Conservation (phyloP, 2,113 vertebrate genomes). For the Glareola pratincola region DNA sequence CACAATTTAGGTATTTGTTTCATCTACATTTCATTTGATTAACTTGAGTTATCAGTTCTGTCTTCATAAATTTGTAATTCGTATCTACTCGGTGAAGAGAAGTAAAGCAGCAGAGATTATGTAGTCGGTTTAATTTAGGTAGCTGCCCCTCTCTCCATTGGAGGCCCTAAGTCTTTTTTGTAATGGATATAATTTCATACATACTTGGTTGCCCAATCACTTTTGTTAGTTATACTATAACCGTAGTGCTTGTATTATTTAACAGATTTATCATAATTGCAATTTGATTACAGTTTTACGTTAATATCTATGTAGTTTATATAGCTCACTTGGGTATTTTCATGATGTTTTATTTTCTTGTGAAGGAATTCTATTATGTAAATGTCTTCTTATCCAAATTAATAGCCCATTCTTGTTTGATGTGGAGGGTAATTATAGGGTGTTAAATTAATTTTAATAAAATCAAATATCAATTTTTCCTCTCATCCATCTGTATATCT, state of each 20-base stretch:
- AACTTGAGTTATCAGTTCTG: background rate
- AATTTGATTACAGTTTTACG: slow-evolving; percentile 47
- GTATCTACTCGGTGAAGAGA: background rate
- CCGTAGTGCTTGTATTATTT: background rate
- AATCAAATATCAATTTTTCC: slow-evolving; percentile 16
- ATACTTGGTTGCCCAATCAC: background rate
- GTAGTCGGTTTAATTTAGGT: background rate
- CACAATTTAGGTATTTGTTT: background rate
- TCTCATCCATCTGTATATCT: background rate
- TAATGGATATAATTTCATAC: background rate
- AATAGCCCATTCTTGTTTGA: slow-evolving; percentile 48
- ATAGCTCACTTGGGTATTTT: slow-evolving; percentile 26
- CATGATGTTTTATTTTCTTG: slow-evolving; percentile 30
- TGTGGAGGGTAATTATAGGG: slow-evolving; percentile 32
- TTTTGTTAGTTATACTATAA: background rate
- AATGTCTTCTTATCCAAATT: slow-evolving; percentile 56
- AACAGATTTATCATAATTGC: slow-evolving; percentile 24
- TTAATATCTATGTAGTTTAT: slow-evolving; percentile 3
- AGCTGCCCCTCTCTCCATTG: background rate
- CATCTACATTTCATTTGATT: background rate
- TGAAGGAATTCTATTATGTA: slow-evolving; percentile 18
- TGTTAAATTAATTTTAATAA: slow-evolving; percentile 49
- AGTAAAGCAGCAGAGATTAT: background rate
- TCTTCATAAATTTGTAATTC: background rate
- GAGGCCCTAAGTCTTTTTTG: background rate